Conservation (phyloP, 2,888 invertebrate genomes). For the Antheraea yamamai region DNA sequence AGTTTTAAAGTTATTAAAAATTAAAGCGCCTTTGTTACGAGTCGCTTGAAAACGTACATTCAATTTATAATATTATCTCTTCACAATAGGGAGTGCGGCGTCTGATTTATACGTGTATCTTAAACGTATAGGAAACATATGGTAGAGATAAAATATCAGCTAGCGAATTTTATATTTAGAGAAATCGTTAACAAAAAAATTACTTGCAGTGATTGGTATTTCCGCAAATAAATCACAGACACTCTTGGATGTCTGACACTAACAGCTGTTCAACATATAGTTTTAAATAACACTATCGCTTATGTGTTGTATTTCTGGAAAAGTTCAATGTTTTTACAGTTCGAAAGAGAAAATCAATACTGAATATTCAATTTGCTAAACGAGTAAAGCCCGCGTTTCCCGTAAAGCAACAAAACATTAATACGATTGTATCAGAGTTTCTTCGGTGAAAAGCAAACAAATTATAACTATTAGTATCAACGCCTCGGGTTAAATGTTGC, state of each 20-base stretch:
- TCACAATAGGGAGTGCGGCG: background rate
- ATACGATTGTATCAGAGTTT: constrained; percentile 31
- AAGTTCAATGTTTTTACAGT: background rate
- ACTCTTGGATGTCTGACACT: constrained; percentile 3
- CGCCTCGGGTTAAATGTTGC: constrained; percentile 61
- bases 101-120: background rate
- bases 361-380: background rate
- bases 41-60: background rate
- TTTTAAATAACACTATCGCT: constrained; percentile 10
- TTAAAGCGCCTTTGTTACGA: background rate
- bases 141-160: background rate
- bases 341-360: background rate
- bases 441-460: constrained; percentile 57
- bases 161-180: background rate
- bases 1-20: background rate
- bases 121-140: background rate
- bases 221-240: constrained; percentile 12
- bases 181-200: constrained; percentile 3
- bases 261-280: background rate
- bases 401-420: constrained; percentile 24
- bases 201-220: constrained; percentile 5
- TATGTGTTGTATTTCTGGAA: constrained; percentile 5
- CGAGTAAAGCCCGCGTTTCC: constrained; percentile 15
- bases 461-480: constrained; percentile 73
- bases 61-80: background rate